Percentiles rank a stretch among this genome's conserved stretches.
Evolutionary conservation across 2,113 vertebrate species (phyloP).

Genomic region (Chitala chitala): DNA sequence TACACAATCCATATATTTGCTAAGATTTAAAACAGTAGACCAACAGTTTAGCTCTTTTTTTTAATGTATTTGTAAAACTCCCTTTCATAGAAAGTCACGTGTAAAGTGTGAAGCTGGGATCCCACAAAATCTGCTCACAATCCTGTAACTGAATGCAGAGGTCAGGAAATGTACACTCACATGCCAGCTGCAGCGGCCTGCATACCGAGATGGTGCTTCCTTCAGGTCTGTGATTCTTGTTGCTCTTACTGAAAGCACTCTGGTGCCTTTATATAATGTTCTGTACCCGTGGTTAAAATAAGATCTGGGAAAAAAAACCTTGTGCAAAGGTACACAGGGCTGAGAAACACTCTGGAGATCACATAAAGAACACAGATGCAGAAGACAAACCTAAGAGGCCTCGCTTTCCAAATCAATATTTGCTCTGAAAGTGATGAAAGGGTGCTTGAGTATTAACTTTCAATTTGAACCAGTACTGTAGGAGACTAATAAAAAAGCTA

Average conservation of each 20-base stretch:
- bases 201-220: too few relatives aligned
- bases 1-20: too few relatives aligned
- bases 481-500: neutral
- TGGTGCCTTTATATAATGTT: neutral
- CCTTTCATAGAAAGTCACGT: too few relatives aligned
- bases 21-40: too few relatives aligned
- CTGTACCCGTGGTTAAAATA: constrained; percentile 2
- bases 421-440: neutral
- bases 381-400: constrained; percentile 15
- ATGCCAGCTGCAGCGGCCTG: too few relatives aligned
- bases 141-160: too few relatives aligned
- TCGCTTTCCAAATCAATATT: constrained; percentile 18
- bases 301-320: neutral
- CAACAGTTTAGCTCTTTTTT: too few relatives aligned
- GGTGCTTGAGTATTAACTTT: constrained; percentile 9
- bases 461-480: neutral
- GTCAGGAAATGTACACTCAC: too few relatives aligned
- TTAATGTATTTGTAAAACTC: too few relatives aligned
- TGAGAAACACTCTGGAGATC: constrained; percentile 4
- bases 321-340: neutral
- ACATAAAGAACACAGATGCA: neutral
- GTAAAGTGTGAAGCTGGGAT: too few relatives aligned
- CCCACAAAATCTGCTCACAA: too few relatives aligned
- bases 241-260: neutral
- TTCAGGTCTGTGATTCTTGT: neutral